These are phyloP conservation scores for Lethenteron camtschaticum DNA, from an alignment of 2,113 vertebrate species.

Conservation along the genomic window DNA sequence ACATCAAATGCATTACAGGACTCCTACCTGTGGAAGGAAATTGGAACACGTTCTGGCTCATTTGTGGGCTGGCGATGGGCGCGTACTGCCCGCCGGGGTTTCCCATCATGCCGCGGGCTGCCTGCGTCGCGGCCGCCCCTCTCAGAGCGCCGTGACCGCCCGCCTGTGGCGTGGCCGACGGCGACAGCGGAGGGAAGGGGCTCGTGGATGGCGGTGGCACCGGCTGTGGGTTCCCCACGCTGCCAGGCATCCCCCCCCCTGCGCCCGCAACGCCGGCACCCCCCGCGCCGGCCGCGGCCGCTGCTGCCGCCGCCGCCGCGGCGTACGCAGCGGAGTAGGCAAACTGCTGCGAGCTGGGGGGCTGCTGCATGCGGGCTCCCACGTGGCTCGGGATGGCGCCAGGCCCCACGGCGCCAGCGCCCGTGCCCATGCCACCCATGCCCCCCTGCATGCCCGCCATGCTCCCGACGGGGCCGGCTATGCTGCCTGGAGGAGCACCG, in stretches of 20 bases:
- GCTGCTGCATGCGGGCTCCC: conserved; percentile 13
- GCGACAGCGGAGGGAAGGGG: too few species aligned
- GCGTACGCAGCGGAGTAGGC: conserved; percentile 45
- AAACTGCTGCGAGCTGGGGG: conserved; percentile 40
- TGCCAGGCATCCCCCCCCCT: too few species aligned
- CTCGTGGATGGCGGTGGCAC: conserved; percentile 44
- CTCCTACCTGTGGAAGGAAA: conserved; percentile 41
- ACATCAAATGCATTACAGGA: too few species aligned
- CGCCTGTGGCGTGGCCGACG: too few species aligned
- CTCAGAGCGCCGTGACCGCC: conserved; percentile 22
- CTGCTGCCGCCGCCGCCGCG: conserved; percentile 28
- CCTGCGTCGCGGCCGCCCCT: conserved; percentile 10
- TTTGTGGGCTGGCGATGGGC: conserved; percentile 29
- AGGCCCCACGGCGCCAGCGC: too few species aligned
- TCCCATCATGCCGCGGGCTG: conserved; percentile 39
- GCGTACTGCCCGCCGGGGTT: conserved; percentile 44
- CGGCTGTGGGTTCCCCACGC: too few species aligned
- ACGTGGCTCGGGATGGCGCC: conserved; percentile 17
- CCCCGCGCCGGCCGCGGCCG: too few species aligned
- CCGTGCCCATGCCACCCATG: not conserved
- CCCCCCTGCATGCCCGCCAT: conserved; percentile 29
- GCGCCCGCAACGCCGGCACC: too few species aligned
- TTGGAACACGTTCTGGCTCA: conserved; percentile 66
- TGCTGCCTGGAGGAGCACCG: not conserved
- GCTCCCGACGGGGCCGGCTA: conserved; percentile 21